These are phyloP conservation scores for Branchellion lobata DNA, from an alignment of 2,888 invertebrate genomes.

Conservation along the genomic window DNA sequence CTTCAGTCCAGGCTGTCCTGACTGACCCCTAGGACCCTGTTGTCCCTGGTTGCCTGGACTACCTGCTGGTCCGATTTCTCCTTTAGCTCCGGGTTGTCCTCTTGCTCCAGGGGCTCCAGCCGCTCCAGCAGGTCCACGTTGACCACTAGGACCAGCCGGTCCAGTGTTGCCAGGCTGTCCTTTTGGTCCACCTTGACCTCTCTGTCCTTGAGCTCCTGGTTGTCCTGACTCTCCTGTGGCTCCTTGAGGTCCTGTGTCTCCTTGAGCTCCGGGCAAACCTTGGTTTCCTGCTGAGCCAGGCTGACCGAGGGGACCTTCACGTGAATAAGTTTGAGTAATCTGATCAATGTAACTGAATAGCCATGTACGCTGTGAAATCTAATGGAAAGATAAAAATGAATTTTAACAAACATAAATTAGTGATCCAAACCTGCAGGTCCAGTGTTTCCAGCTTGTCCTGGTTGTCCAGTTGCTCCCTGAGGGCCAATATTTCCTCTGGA, in stretches of 20 bases:
- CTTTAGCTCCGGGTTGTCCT: conserved; percentile 30
- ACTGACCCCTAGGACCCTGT: conserved; percentile 1
- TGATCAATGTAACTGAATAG: background rate
- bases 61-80: conserved; percentile 1
- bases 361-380: background rate
- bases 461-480: conserved; percentile 33
- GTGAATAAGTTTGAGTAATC: too few relatives aligned
- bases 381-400: background rate
- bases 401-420: background rate
- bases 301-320: background rate
- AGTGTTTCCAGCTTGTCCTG: conserved; percentile 11
- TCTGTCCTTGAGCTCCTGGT: conserved; percentile 26
- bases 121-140: conserved; percentile 28
- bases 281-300: conserved; percentile 36
- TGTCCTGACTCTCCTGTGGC: conserved; percentile 36
- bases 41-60: background rate
- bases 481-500: conserved; percentile 47
- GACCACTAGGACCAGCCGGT: conserved; percentile 41
- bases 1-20: conserved; percentile 12
- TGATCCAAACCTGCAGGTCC: conserved; percentile 10
- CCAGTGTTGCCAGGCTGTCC: conserved; percentile 37
- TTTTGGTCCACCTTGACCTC: conserved; percentile 32
- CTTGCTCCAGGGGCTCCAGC: background rate
- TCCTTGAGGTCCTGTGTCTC: conserved; percentile 27
- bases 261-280: conserved; percentile 19